These are phyloP conservation scores for Diadegma fenestrale DNA, from an alignment of 2,888 invertebrate species.

Conservation along the genomic window DNA sequence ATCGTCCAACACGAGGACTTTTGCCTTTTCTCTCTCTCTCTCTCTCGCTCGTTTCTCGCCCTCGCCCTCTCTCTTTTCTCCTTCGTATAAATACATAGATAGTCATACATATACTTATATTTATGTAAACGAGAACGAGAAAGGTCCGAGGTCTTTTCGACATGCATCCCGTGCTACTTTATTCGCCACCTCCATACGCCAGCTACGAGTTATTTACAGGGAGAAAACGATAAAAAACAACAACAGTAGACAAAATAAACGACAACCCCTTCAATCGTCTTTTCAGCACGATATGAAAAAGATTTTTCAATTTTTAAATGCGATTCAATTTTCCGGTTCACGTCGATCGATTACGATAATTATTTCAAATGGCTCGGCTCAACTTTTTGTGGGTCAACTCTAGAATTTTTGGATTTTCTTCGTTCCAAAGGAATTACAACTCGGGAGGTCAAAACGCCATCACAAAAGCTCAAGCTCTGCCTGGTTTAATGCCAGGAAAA, in stretches of 20 bases:
- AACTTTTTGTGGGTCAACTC: too few relatives aligned
- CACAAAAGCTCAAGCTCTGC: slow-evolving; percentile 72
- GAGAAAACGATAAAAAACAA: slow-evolving; percentile 13
- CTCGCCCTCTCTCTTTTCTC: slow-evolving; percentile 1
- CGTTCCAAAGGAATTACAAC: slow-evolving; percentile 18
- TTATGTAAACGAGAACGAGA: slow-evolving; percentile 45
- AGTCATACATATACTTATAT: slow-evolving; percentile 1
- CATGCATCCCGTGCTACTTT: slow-evolving; percentile 45
- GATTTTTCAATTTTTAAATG: neutral
- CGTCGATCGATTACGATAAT: neutral
- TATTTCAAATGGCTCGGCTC: too few relatives aligned
- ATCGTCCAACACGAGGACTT: slow-evolving; percentile 63
- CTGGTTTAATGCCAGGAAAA: slow-evolving; percentile 79
- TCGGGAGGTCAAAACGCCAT: slow-evolving; percentile 57
- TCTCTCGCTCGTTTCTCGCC: slow-evolving; percentile 46
- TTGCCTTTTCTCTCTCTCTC: slow-evolving; percentile 48
- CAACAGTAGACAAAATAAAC: neutral
- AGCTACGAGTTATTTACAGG: slow-evolving; percentile 52
- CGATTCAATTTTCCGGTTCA: neutral
- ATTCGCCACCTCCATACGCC: slow-evolving; percentile 24
- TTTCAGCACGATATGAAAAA: neutral
- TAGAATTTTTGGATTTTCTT: neutral
- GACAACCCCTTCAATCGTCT: neutral
- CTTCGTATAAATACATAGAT: slow-evolving; percentile 12
- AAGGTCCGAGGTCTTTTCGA: slow-evolving; percentile 46